Base-by-base conservation (phyloP, 2,888 invertebrate genomes). In the Platycheirus rosarum region DNA sequence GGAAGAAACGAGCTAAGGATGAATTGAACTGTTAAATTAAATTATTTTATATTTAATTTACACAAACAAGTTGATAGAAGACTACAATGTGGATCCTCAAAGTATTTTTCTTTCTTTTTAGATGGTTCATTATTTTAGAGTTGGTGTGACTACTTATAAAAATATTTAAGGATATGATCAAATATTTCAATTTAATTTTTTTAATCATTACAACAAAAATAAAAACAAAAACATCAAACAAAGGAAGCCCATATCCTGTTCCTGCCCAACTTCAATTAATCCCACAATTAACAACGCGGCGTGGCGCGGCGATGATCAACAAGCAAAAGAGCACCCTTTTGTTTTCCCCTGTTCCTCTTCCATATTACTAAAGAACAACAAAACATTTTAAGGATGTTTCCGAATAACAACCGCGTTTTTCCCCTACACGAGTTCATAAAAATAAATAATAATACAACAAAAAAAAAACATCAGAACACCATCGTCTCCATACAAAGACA, bases 301-400 rank as follows among this genome's bases (percentile, higher is more conserved):
- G n/a, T n/a, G n/a, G n/a, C n/a, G 13, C 7, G 8, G 1, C 37
- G 53, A 76, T 68, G 71, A 82, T 76, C 82, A 82, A 82, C 82
- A 82, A 82, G 82, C 80, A 76, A 82, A 82, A 82, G 76, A 82
- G 77, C 76, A 82, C 77, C 82, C 80, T 55, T 60, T 32, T 9
- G 16, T 44, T 44, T 13, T 18, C 18, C 8, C 29, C 29, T 32
- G 29, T 5, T 8, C 29, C 29, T 1, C 8, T 9, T 35, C 9
- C 9, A 2, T n/a, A 40, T 40, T 40, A n/a, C 48, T 13, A 16
- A 6, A 14, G 18, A 57, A 57, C 20, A 40, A 55, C 9, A 73
- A 65, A 26, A 69, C 46, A 46, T 42, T 49, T 35, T 46, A 66
- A 76, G 63, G 42, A 70, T 63, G 5, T 29, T 51, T 53, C 20